These are phyloP conservation scores for Dermatophagoides farinae DNA, from an alignment of 1,140 invertebrate species.

Conservation along the genomic window DNA sequence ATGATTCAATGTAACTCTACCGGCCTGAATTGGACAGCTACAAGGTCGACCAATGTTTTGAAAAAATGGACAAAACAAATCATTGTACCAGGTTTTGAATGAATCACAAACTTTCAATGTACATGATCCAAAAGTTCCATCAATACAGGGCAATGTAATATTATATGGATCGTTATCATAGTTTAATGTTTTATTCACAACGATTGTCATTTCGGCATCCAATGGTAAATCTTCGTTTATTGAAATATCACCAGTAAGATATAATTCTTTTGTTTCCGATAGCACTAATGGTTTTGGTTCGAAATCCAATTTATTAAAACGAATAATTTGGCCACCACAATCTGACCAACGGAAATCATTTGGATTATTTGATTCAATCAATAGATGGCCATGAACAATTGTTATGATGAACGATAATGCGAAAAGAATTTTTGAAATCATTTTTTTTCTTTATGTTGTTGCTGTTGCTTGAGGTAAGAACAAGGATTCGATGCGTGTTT, in stretches of 20 bases:
- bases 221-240: not conserved
- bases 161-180: not conserved
- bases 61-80: constrained; percentile 2
- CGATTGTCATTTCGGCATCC: not conserved
- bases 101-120: not conserved
- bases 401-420: not conserved
- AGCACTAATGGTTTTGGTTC: not conserved
- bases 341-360: not conserved
- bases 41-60: not conserved
- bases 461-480: too few species aligned
- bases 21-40: not conserved
- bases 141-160: not conserved
- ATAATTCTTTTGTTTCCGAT: not conserved
- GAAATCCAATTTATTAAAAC: not conserved
- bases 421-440: not conserved
- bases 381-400: not conserved
- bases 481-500: too few species aligned
- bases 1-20: not conserved
- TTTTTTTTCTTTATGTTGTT: too few species aligned
- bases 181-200: not conserved
- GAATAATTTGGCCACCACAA: not conserved
- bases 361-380: not conserved
- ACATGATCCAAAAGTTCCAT: not conserved
- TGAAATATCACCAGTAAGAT: not conserved
- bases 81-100: not conserved